These are phyloP conservation scores for Lepidochitona cinerea DNA, from an alignment of 2,888 invertebrate genomes.

Conservation along the genomic window DNA sequence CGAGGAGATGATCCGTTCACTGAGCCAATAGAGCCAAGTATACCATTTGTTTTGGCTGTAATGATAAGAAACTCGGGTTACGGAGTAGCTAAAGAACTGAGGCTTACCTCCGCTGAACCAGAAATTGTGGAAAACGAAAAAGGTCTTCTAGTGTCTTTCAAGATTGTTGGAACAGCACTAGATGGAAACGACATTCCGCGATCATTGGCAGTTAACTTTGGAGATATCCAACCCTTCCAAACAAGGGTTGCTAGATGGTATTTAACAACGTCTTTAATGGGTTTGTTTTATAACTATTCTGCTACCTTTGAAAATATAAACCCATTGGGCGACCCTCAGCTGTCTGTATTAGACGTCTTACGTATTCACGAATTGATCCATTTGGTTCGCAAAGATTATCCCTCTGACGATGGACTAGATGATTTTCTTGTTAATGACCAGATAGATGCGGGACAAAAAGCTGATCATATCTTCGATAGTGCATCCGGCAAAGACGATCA, in stretches of 20 bases:
- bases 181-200: slow-evolving; percentile 31
- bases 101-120: slow-evolving; percentile 49
- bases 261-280: slow-evolving; percentile 41
- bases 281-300: slow-evolving; percentile 46
- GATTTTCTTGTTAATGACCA: slow-evolving; percentile 45
- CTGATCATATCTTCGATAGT: slow-evolving; percentile 37
- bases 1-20: slow-evolving; percentile 48
- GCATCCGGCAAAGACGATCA: slow-evolving; percentile 23
- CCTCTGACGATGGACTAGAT: slow-evolving; percentile 29
- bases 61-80: slow-evolving; percentile 42
- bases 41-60: slow-evolving; percentile 47
- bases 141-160: slow-evolving; percentile 43
- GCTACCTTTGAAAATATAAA: slow-evolving; percentile 51
- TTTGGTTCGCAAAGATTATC: slow-evolving; percentile 32
- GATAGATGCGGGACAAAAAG: slow-evolving; percentile 30
- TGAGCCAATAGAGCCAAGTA: slow-evolving; percentile 34
- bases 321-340: slow-evolving; percentile 45
- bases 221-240: slow-evolving; percentile 37
- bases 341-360: slow-evolving; percentile 41
- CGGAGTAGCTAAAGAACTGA: slow-evolving; percentile 38
- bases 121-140: slow-evolving; percentile 54
- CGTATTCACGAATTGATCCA: slow-evolving; percentile 42
- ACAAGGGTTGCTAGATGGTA: slow-evolving; percentile 43
- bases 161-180: slow-evolving; percentile 42
- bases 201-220: slow-evolving; percentile 43